Evolutionary conservation across 2,113 vertebrate genomes (phyloP).

Genomic region (Ptyas mucosa): DNA sequence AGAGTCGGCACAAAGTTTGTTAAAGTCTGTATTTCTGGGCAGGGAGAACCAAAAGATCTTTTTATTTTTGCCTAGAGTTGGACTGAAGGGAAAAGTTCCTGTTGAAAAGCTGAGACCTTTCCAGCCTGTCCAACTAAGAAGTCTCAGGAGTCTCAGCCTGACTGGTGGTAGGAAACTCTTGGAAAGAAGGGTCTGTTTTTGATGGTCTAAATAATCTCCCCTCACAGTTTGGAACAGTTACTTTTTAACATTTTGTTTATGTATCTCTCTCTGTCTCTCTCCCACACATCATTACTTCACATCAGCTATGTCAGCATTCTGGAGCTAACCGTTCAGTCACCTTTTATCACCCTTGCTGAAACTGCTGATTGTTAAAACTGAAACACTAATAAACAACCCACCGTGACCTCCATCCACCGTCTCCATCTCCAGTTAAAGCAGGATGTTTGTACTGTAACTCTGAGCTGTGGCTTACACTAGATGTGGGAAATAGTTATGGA

Average conservation of each 20-base stretch:
- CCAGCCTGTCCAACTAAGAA: neutral
- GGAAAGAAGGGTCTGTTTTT: neutral
- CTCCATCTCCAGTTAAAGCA: neutral
- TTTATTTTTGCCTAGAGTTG: neutral
- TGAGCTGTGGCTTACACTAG: neutral
- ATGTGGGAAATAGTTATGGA: neutral
- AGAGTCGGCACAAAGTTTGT: neutral
- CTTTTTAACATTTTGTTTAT: neutral
- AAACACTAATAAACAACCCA: neutral
- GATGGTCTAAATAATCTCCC: neutral
- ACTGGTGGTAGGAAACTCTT: neutral
- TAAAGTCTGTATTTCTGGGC: neutral
- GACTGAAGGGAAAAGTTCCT: neutral
- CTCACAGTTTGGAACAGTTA: neutral
- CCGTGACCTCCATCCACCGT: neutral
- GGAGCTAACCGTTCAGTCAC: neutral
- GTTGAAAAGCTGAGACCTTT: neutral
- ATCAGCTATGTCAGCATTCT: neutral
- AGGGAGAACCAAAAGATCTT: neutral
- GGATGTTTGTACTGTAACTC: neutral
- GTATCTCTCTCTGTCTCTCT: neutral
- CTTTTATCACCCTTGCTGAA: neutral
- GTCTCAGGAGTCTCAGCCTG: neutral
- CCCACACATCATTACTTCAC: neutral
- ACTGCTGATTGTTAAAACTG: constrained; percentile 1